phyloP scores from a whole-genome alignment of 2,888 invertebrate genomes.

The Melitaea athalia region DNA sequence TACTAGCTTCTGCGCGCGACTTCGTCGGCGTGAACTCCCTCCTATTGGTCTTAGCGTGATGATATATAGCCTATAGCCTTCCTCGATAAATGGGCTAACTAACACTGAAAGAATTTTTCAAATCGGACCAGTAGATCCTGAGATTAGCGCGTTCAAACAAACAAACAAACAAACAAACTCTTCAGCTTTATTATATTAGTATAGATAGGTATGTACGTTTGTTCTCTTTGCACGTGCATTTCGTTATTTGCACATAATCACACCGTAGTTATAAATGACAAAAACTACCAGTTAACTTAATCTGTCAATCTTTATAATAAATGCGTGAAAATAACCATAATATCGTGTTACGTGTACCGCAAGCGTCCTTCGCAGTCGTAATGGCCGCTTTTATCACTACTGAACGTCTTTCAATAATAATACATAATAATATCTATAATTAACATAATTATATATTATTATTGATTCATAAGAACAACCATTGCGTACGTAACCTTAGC shows the following conservation, averaged over 20 bases:
- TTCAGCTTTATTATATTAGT: no score
- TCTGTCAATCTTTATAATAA: slow-evolving; percentile 12
- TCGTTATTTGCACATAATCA: background rate
- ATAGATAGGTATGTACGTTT: background rate
- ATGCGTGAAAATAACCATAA: slow-evolving; percentile 20
- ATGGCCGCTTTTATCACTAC: slow-evolving; percentile 19
- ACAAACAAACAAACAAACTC: no score
- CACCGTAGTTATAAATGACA: background rate
- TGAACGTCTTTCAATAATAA: slow-evolving; percentile 27
- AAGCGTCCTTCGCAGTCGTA: slow-evolving; percentile 31
- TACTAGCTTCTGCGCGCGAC: no score
- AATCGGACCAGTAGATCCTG: no score
- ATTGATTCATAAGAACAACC: slow-evolving; percentile 15
- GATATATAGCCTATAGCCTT: no score
- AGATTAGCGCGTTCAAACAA: no score
- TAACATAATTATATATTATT: slow-evolving; percentile 25
- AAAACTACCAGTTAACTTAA: slow-evolving; percentile 3
- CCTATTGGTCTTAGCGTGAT: no score
- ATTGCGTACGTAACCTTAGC: background rate
- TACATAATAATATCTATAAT: background rate
- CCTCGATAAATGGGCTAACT: no score
- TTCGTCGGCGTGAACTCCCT: no score
- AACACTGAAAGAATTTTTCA: no score
- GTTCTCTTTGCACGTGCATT: background rate
- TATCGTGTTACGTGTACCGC: slow-evolving; percentile 32